Base-by-base conservation (phyloP, 2,888 invertebrate species). In the Azorinus chamasolen region DNA sequence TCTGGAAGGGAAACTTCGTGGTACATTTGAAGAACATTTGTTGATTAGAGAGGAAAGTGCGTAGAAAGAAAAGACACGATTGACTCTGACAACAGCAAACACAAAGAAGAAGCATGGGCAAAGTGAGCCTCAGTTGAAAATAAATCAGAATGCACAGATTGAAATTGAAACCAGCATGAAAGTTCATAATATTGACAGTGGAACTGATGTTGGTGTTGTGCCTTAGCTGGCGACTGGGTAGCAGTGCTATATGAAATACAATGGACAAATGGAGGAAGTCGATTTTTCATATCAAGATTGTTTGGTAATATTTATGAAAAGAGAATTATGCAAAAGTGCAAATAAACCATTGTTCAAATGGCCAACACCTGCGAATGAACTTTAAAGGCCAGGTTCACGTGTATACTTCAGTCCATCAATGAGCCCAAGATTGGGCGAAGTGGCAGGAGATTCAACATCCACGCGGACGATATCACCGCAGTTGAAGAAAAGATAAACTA, bases 281-380 rank as follows among this genome's bases (percentile, higher is more conserved):
- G 70, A 70, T 50, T 4, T 16, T 6, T 50, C 27, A 18, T 48
- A 63, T 20, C 24, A 63, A 25, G 41, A 54, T 4, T 51, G 24
- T 24, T 22, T 51, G 4, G 53, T 63, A 16, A 41, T 45, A 2
- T 63, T 63, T 39, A 41, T 50, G 32, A 20, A 48, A 58, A 22
- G 37, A 45, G 14, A 57, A 16, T 12, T 20, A 20, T 57, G 37
- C 48, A 37, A 41, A 43, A 20, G 32, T 39, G 2, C 37, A 45
- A 16, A 22, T 8, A 59, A 1, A 48, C n/a, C 45, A 24, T 59
- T 41, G 14, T 54, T 64, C 45, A 64, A 64, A 43, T 64, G 54
- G 64, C 61, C 69, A 16, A 37, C 25, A 1, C 53, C 22, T n/a
- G 32, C 20, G 2, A 54, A 54, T 61, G 51, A 51, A 14, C 41